Base-by-base conservation (phyloP, 2,113 vertebrate genomes). In the Sterrhoptilus dennistouni region DNA sequence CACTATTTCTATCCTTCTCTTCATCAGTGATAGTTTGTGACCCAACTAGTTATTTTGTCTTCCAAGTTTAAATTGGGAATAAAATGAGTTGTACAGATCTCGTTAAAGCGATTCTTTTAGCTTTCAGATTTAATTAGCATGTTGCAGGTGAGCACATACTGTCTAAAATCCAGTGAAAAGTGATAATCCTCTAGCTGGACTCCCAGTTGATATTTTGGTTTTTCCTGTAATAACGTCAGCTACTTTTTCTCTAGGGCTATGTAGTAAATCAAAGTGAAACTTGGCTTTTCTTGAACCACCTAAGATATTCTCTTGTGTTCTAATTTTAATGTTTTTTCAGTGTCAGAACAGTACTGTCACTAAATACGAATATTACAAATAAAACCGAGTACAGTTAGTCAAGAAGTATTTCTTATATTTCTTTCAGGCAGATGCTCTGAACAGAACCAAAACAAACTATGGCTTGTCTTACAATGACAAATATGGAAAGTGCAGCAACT, bases 381-480 rank as follows among this genome's bases (percentile, higher is more conserved):
- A 71, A 91, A 87, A 27, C 4, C 21, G 64, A 80, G 20, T 71
- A n/a, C 33, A 18, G 3, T 33, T 84, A 60, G 36, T 94, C 22
- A 97, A 72, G 31, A 69, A 38, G 21, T 80, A 24, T 33, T 77
- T 49, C 54, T 95, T 47, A 27, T 16, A 22, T 95, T 91, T 97
- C 29, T 87, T 96, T 31, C 22, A 97, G 96, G 81, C 84, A 95
- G 69, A 83, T 97, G 87, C 69, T 96, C 88, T 98, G 93, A 98
- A 83, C 81, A 97, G 92, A 94, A 91, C 38, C 56, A 71, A 93
- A 60, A 40, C 71, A 35, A 80, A 96, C 89, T 95, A 99, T 98
- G 99, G 98, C 98, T 97, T 99, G 98, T 91, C 98, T 99, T 89
- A 98, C 98, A 81, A 95, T 99, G 98, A 98, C 98, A 86, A 98